phyloP scores from a whole-genome alignment of 2,113 vertebrate genomes.

The Nanorana parkeri region DNA sequence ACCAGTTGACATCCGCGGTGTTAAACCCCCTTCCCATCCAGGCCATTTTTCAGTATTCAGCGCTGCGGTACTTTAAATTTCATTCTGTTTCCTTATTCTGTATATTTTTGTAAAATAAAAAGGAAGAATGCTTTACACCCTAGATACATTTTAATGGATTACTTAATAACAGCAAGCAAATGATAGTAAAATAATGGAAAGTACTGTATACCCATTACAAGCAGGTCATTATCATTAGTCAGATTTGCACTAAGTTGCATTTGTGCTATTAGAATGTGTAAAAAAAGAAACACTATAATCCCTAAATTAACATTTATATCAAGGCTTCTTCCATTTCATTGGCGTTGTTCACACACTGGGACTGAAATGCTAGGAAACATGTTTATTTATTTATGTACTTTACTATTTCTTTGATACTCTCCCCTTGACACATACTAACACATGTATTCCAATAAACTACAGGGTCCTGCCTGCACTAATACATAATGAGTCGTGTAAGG shows the following conservation, averaged over 20 bases:
- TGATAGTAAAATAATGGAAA: too few species aligned
- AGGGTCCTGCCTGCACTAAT: conserved; percentile 9
- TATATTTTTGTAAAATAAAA: too few species aligned
- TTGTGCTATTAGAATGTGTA: not conserved
- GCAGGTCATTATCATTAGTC: too few species aligned
- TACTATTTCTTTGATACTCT: conserved; percentile 38
- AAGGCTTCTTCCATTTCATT: not conserved
- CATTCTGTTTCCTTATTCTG: too few species aligned
- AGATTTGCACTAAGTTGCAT: not conserved
- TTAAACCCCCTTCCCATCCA: too few species aligned
- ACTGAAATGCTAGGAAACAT: not conserved
- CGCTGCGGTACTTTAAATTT: too few species aligned
- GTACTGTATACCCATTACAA: too few species aligned
- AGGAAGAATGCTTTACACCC: too few species aligned
- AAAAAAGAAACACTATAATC: not conserved
- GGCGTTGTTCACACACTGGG: not conserved
- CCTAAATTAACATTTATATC: not conserved
- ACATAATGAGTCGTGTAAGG: conserved; percentile 30
- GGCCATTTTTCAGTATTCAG: too few species aligned
- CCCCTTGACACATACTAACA: conserved; percentile 29
- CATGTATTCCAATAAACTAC: conserved; percentile 41
- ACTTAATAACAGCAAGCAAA: too few species aligned
- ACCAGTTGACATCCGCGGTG: too few species aligned
- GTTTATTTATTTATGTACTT: conserved; percentile 35
- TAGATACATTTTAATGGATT: too few species aligned